Evolutionary conservation across 1,140 invertebrate species (phyloP), one percentile per base, ranked within the genome.

Genomic region (Trachymyrmex septentrionalis): DNA sequence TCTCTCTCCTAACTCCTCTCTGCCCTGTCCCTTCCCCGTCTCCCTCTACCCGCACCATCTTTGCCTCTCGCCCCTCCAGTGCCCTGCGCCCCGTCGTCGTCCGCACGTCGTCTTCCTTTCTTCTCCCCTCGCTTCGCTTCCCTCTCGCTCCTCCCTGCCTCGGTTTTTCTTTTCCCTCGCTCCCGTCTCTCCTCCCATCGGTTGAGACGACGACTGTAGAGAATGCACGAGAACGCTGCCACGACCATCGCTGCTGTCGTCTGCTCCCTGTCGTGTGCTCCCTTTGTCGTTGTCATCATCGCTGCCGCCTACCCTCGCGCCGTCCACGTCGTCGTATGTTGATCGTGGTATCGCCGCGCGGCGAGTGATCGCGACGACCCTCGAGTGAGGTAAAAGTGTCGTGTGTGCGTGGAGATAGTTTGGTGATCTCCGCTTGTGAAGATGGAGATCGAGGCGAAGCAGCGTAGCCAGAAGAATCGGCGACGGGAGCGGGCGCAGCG

Each of bases 401-500:
- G 50, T 10, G 44, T 27, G 75, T 55, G 6, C 24, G 76, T 50
- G 50, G 30, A 6, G 53, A 27, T 72, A 48, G 21, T 10, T 44
- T 44, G 38, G 38, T 12, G 38, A 44, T 44, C 38, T 10, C 10
- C 38, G 10, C 0, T 9, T 53, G 57, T 57, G 80, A 78, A 86
- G 96, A 97, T 97, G 97, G 97, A 97, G 96, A 97, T 96, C 96
- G 96, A 97, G 95, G 97, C 98, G 96, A 97, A 97, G 94, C 97
- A 97, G 94, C 95, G 95, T 87, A 96, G 96, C 94, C 97, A 98
- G 95, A 97, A 98, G 95, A 98, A 98, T 94, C 97, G 97, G 93
- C 96, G 98, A 93, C 97, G 97, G 95, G 97, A 98, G 96, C 96
- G 98, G 94, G 97, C 97, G 91, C 97, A 97, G 96, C 97, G 97